Conservation (phyloP, 1,140 invertebrate genomes). For the Eueides isabella region DNA sequence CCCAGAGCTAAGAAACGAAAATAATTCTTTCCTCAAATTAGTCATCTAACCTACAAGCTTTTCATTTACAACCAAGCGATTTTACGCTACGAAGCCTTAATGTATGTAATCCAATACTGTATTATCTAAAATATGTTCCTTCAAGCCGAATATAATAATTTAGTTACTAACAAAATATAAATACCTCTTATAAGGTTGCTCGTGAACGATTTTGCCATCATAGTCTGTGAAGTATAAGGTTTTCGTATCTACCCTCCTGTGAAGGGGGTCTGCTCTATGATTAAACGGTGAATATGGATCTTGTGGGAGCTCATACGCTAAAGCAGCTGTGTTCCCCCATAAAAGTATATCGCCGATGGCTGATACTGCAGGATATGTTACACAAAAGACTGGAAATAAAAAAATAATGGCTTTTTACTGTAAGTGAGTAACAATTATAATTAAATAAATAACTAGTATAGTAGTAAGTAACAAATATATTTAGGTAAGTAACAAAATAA, state of each 20-base stretch:
- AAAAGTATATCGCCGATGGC: slow-evolving; percentile 84
- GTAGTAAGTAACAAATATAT: no score
- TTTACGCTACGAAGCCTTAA: no score
- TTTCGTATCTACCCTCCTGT: slow-evolving; percentile 70
- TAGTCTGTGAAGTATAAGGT: slow-evolving; percentile 69
- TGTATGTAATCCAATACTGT: not conserved
- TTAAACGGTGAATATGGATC: slow-evolving; percentile 80
- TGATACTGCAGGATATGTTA: slow-evolving; percentile 83
- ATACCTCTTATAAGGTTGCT: slow-evolving; percentile 64
- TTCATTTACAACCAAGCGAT: no score
- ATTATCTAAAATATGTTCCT: not conserved
- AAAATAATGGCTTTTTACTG: not conserved
- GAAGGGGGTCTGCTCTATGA: slow-evolving; percentile 74
- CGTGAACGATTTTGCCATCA: slow-evolving; percentile 61
- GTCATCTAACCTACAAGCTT: no score
- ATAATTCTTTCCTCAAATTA: no score
- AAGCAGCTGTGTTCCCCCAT: slow-evolving; percentile 87
- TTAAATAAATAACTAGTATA: no score
- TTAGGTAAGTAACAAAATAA: no score
- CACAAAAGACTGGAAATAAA: slow-evolving; percentile 83
- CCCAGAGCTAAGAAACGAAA: no score
- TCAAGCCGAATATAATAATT: not conserved
- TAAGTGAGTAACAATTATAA: not conserved
- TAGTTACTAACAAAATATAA: not conserved
- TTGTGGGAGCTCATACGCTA: slow-evolving; percentile 88